A percentile compares a stretch with the other conserved stretches of the same genome.
phyloP scores from a whole-genome alignment of 1,140 invertebrate species.

The Drosophila ercepeae region DNA sequence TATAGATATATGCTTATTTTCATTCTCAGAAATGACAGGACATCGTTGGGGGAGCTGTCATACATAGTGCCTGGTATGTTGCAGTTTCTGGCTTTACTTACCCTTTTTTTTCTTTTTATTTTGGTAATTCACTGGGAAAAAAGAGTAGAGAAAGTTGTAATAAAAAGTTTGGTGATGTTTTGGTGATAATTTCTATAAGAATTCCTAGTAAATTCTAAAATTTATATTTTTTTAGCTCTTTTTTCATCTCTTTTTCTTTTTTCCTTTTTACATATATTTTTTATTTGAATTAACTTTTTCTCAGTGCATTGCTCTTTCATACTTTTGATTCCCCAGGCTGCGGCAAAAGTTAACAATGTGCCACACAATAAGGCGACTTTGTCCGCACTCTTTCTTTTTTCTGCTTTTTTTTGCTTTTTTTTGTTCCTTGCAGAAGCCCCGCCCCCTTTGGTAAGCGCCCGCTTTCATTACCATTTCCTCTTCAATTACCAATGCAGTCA shows the following conservation, averaged over 20 bases:
- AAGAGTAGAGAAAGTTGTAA: no score
- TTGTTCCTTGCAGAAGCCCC: background rate
- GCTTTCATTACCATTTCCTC: conserved; percentile 49
- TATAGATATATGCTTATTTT: background rate
- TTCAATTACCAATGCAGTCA: conserved; percentile 49
- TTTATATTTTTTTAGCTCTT: no score
- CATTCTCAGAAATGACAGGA: conserved; percentile 4
- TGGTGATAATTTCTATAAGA: no score
- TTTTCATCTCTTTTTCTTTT: no score
- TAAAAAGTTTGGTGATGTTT: no score
- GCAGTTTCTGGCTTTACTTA: background rate
- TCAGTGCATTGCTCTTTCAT: background rate
- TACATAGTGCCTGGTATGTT: background rate
- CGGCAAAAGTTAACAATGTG: conserved; percentile 49
- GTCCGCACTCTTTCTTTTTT: conserved; percentile 6
- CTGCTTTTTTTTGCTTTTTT: conserved; percentile 8
- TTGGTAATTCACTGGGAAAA: background rate
- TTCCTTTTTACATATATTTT: no score
- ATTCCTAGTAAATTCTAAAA: no score
- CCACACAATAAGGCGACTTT: conserved; percentile 48
- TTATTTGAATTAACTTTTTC: background rate
- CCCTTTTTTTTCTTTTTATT: background rate
- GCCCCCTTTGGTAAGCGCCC: conserved; percentile 9
- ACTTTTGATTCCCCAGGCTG: conserved; percentile 10
- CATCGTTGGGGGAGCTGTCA: conserved; percentile 5